Evolutionary conservation across 2,797 vertebrate genomes (phyloP).

Genomic region (Catharus ustulatus): DNA sequence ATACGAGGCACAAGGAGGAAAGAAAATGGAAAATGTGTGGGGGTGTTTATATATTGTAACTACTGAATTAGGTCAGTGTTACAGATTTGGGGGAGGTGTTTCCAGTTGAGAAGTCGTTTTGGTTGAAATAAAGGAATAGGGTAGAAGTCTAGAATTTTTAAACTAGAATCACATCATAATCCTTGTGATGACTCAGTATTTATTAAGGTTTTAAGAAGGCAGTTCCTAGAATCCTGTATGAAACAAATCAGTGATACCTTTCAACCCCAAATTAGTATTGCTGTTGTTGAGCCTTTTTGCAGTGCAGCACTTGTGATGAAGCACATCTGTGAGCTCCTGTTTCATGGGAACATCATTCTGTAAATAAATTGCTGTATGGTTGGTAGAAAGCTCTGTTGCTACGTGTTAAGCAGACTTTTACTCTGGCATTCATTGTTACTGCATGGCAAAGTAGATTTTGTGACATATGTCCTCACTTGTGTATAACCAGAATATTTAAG

Average conservation of each 20-base stretch:
- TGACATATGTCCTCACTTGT: neutral
- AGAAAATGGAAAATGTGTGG: neutral
- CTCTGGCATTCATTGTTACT: neutral
- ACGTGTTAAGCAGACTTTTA: neutral
- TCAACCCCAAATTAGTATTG: neutral
- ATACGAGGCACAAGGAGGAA: neutral
- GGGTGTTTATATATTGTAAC: neutral
- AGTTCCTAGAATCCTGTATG: neutral
- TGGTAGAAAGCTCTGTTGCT: neutral
- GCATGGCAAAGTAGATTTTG: neutral
- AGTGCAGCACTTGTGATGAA: neutral
- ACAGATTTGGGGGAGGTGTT: constrained; percentile 41
- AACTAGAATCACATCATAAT: neutral
- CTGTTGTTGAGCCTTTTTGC: neutral
- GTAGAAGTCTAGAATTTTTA: neutral
- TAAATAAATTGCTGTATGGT: neutral
- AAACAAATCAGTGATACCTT: neutral
- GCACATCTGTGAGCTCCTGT: neutral
- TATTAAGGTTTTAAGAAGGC: neutral
- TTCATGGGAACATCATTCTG: neutral
- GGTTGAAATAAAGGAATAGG: neutral
- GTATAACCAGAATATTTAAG: neutral
- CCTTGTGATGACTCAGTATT: neutral
- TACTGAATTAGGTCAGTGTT: constrained; percentile 61
- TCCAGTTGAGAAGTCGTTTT: neutral